A percentile compares a stretch with the other conserved stretches of the same genome.
phyloP scores from a whole-genome alignment of 2,113 vertebrate genomes.

The Petroica traversi region DNA sequence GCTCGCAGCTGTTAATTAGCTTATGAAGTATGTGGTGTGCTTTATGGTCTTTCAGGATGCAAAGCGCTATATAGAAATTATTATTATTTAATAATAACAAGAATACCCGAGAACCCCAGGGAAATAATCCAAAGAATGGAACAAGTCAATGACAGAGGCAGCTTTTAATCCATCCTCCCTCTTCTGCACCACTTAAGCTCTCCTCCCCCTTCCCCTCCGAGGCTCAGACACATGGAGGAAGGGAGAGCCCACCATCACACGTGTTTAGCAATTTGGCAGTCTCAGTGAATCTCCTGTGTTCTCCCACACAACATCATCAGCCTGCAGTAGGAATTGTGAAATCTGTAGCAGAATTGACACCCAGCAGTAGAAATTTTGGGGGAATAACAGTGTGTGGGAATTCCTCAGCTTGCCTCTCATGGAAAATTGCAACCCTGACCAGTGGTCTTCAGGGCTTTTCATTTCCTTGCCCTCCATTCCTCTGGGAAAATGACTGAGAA shows the following conservation, averaged over 20 bases:
- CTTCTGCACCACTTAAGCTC: neutral
- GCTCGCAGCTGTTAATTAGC: conserved; percentile 43
- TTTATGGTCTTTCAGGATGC: conserved; percentile 58
- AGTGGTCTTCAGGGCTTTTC: neutral
- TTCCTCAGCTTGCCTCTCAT: neutral
- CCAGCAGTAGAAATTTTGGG: neutral
- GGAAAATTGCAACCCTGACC: neutral
- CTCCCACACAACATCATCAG: neutral
- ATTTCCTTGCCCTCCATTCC: neutral
- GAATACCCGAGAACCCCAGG: conserved; percentile 35
- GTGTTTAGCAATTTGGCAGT: neutral
- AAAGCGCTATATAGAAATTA: conserved; percentile 21
- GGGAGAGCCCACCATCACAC: neutral
- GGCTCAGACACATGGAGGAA: conserved; percentile 13
- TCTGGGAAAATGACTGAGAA: neutral
- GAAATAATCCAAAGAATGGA: conserved; percentile 51
- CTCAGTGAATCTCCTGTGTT: conserved; percentile 23
- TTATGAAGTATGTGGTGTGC: conserved; percentile 45
- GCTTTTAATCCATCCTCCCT: conserved; percentile 27
- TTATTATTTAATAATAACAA: conserved; percentile 64
- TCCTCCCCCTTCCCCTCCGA: neutral
- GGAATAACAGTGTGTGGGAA: neutral
- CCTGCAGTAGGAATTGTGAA: conserved; percentile 7
- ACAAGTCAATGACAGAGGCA: conserved; percentile 32
- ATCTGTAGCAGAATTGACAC: neutral